Percentiles rank a stretch among this genome's conserved stretches.
Evolutionary conservation across 2,797 vertebrate species (phyloP).

Genomic region (Cetoscarus ocellatus): DNA sequence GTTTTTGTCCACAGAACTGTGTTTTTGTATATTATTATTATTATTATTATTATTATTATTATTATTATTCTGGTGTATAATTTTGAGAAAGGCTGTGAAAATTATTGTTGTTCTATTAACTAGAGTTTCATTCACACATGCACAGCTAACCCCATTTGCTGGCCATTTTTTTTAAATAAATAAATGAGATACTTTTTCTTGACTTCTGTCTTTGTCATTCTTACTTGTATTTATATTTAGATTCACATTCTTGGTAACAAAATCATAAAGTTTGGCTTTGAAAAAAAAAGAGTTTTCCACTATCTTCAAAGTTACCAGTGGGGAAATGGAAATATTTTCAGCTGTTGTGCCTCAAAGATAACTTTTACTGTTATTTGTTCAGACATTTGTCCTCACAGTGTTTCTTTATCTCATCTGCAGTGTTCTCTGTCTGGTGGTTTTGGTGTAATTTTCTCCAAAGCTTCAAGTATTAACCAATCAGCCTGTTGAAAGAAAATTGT

Average conservation of each 20-base stretch:
- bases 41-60: too few relatives aligned
- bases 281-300: too few relatives aligned
- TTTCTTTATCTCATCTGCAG: background rate
- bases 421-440: background rate
- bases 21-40: constrained; percentile 72
- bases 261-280: too few relatives aligned
- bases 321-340: constrained; percentile 7
- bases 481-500: background rate
- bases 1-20: constrained; percentile 69
- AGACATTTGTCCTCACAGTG: background rate
- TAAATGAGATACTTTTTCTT: constrained; percentile 69
- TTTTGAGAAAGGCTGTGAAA: constrained; percentile 85
- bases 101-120: constrained; percentile 84
- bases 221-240: constrained; percentile 31
- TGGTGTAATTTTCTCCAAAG: background rate
- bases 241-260: too few relatives aligned
- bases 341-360: background rate
- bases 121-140: constrained; percentile 89
- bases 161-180: constrained; percentile 83
- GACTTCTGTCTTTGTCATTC: constrained; percentile 63
- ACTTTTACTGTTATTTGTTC: background rate
- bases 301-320: too few relatives aligned
- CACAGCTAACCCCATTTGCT: constrained; percentile 93
- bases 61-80: constrained; percentile 77
- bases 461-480: background rate